Evolutionary conservation across 2,888 invertebrate species (phyloP), one percentile per base, ranked within the genome.

Genomic region (Glyphotaelius pellucidus): DNA sequence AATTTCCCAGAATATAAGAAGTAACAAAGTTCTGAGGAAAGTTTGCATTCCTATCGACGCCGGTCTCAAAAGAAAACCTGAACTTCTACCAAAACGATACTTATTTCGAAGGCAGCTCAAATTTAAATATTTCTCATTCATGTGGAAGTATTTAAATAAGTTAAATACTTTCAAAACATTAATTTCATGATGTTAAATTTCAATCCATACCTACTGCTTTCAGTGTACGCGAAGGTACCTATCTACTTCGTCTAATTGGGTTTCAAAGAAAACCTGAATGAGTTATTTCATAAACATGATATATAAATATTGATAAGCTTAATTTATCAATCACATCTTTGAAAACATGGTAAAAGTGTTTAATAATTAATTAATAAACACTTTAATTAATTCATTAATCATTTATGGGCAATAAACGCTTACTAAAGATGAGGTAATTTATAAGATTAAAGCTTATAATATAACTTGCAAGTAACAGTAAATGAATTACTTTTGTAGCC

Each of bases 41-140:
- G 67, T 87, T 89, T 88, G 80, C 47, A 25, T 80, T 90, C 42
- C 52, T n/a, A 88, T 91, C 81, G 91, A n/a, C 86, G 83, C 91
- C 88, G 30, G 25, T 42, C 42, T 87, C 42, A 86, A 81, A 31
- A 88, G 67, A 88, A 88, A 88, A 67, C 35, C 12, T n/a, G 79
- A 80, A 42, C 19, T 88, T 88, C 67, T 7, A 30, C 88, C 52
- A 47, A 88, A 88, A 30, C 30, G 52, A 25, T 31, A 88, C 88
- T 67, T 88, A 32, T 88, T 88, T 52, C 52, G 67, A 88, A 88
- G 19, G 52, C 31, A 88, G 38, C 42, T 38, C 3, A 42, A 85
- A 85, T 85, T 85, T 31, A 85, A 85, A 42, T 85, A 85, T 32
- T 85, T 85, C 32, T 32, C 32, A 15, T 32, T 19, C 31, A 15